phyloP scores from a whole-genome alignment of 2,797 vertebrate species.

The Sphenodon punctatus region DNA sequence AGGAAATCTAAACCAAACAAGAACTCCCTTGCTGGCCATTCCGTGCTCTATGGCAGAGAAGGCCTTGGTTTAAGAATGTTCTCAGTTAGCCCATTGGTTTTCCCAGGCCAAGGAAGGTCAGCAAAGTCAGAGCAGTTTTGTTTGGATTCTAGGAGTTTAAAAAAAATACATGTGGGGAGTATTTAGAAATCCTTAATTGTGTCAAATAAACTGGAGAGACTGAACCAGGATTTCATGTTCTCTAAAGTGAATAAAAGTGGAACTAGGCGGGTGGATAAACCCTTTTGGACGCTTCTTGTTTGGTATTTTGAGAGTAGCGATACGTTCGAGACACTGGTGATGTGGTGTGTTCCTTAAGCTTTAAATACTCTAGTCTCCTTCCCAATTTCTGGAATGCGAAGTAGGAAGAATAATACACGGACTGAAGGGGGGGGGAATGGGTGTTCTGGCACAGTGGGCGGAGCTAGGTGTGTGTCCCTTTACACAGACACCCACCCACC shows the following conservation, averaged over 20 bases:
- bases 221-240: background rate
- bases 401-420: background rate
- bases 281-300: background rate
- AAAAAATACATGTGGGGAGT: background rate
- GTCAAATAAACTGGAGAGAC: background rate
- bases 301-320: background rate
- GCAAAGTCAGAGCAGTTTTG: background rate
- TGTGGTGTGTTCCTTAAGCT: background rate
- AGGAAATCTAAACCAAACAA: background rate
- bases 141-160: background rate
- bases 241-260: accelerated
- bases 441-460: no score
- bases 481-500: no score
- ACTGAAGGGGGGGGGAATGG: no score
- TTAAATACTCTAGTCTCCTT: background rate
- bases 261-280: background rate
- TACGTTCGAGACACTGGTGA: background rate
- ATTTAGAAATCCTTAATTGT: background rate
- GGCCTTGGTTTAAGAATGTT: background rate
- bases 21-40: background rate
- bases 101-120: background rate
- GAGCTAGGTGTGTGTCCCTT: no score
- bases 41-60: accelerated
- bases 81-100: background rate
- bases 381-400: background rate